Base-by-base conservation (phyloP, 2,113 vertebrate species). In the Hippocampus comes region DNA sequence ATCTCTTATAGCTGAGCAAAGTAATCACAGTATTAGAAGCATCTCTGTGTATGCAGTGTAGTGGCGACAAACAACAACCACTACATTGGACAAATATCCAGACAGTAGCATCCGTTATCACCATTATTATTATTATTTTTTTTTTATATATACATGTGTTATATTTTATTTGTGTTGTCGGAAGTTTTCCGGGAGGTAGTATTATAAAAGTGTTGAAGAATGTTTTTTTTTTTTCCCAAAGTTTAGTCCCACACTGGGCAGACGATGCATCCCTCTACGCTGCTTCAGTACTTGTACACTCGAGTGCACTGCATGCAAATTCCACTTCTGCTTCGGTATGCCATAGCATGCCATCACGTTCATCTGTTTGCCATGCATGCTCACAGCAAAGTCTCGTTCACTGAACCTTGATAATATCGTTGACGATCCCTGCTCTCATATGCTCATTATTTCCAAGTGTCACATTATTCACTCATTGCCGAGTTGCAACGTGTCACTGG, bases 331-430 rank as follows among this genome's bases (percentile, higher is more conserved):
- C 21, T 64, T n/a, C 41, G 20, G n/a, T 25, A 56, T 59, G 43
- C 21, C 17, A 34, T 20, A 57, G n/a, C 14, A 3, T 60, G 56
- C 43, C 42, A 43, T 15, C 20, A 20, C 0, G 11, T 56, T 67
- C 42, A 30, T 80, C 48, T 77, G 41, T 78, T 63, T 74, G n/a
- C 51, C 2, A 42, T 27, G 51, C 51, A 53, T 78, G 65, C 63
- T 79, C 63, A 60, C 75, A 74, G 68, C 74, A 70, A 70, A 66
- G 57, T 65, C 41, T 66, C 42, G 61, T 21, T 63, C 71, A 15
- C 61, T 81, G 80, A 81, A 65, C 80, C 74, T 42, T 55, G 42
- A 53, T 74, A 70, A 81, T 46, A 60, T 73, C 60, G 38, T 49
- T 41, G 69, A 76, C 63, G 68, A 78, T 63, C 72, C 21, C 20